phyloP scores from a whole-genome alignment of 2,888 invertebrate genomes.

The Abscondita cerata region DNA sequence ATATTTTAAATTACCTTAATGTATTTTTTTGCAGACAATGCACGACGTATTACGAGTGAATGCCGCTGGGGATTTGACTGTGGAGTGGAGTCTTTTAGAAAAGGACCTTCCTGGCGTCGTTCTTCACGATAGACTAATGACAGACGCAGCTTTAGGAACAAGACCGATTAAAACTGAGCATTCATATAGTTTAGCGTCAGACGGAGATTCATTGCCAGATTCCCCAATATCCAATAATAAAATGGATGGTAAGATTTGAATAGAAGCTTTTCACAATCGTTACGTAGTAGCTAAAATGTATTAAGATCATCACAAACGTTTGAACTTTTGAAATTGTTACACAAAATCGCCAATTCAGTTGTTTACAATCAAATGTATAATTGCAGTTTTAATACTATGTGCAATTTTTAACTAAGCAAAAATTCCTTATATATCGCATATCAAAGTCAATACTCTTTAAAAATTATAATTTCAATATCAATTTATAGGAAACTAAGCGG shows the following conservation, averaged over 20 bases:
- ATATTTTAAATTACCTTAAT: too few species aligned
- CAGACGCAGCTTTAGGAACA: constrained; percentile 81
- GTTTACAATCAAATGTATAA: neutral
- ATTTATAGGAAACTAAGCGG: neutral
- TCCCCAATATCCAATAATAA: constrained; percentile 68
- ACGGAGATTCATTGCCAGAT: constrained; percentile 73
- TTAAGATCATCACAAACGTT: neutral
- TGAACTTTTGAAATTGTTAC: constrained; percentile 1
- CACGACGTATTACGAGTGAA: constrained; percentile 50
- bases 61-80: constrained; percentile 68
- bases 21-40: constrained; percentile 49
- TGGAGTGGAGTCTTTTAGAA: constrained; percentile 73
- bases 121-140: constrained; percentile 88
- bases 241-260: constrained; percentile 69
- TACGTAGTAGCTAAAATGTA: neutral
- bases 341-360: neutral
- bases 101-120: constrained; percentile 75
- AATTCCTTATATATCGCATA: neutral
- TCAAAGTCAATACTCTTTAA: constrained; percentile 7
- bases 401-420: constrained; percentile 6
- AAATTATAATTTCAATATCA: neutral
- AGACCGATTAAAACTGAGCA: constrained; percentile 92
- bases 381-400: neutral
- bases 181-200: constrained; percentile 84
- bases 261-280: neutral